These are phyloP conservation scores for Procambarus virginalis DNA, from an alignment of 1,140 invertebrate genomes.

Conservation along the genomic window DNA sequence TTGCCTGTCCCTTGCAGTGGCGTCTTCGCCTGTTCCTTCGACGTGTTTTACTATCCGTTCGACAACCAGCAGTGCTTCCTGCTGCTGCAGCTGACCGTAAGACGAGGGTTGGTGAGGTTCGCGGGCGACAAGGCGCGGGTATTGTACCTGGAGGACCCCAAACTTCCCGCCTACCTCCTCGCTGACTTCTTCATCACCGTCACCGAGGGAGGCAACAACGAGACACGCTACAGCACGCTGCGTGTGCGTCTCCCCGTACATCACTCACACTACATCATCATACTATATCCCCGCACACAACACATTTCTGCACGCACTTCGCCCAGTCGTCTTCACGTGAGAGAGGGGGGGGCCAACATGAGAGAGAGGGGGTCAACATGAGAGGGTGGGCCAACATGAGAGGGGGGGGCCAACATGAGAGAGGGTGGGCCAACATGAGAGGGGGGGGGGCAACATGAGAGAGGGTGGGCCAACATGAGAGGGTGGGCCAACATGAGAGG, in stretches of 20 bases:
- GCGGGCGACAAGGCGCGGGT: not conserved
- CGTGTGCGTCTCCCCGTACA: not conserved
- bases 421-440: too few species aligned
- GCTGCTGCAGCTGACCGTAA: conserved; percentile 42
- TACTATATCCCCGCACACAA: too few species aligned
- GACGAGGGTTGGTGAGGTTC: conserved; percentile 34
- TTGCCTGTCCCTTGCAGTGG: conserved; percentile 16
- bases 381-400: too few species aligned
- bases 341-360: too few species aligned
- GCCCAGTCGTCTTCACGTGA: too few species aligned
- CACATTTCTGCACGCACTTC: too few species aligned
- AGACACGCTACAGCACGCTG: conserved; percentile 33
- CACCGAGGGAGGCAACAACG: conserved; percentile 24
- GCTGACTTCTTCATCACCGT: conserved; percentile 32
- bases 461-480: too few species aligned
- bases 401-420: too few species aligned
- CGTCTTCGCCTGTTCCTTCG: conserved; percentile 63
- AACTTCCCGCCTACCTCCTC: conserved; percentile 52
- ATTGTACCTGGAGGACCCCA: conserved; percentile 46
- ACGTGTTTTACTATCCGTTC: conserved; percentile 68
- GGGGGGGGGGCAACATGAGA: too few species aligned
- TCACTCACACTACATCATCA: not conserved
- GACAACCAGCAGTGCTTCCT: conserved; percentile 59
- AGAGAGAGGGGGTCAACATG: too few species aligned
- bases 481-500: too few species aligned